Percentiles rank a stretch among this genome's conserved stretches.
phyloP scores from a whole-genome alignment of 2,113 vertebrate species.

The Progne subis region DNA sequence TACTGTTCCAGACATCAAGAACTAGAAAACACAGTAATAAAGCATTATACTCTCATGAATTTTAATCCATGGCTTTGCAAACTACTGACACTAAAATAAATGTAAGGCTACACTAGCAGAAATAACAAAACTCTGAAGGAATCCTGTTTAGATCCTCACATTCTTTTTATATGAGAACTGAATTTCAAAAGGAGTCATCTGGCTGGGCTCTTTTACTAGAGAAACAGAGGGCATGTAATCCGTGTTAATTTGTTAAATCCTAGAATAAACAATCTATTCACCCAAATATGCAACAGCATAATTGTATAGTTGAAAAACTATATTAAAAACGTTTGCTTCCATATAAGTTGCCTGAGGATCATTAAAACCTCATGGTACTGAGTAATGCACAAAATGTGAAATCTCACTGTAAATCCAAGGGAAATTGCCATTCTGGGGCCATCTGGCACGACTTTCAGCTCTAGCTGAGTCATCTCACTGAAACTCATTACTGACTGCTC shows the following conservation, averaged over 20 bases:
- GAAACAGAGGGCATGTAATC: background rate
- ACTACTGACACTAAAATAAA: constrained; percentile 29
- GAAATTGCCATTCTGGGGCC: background rate
- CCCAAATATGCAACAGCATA: background rate
- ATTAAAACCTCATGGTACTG: background rate
- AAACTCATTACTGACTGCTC: background rate
- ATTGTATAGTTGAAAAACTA: background rate
- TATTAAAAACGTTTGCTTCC: background rate
- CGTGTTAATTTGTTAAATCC: background rate
- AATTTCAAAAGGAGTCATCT: background rate
- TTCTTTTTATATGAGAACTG: constrained; percentile 21
- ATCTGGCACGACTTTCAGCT: constrained; percentile 2
- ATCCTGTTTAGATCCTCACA: constrained; percentile 12
- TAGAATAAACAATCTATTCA: background rate
- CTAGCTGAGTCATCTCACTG: background rate
- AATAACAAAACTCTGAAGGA: constrained; percentile 13
- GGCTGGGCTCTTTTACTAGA: background rate
- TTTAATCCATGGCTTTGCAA: constrained; percentile 14
- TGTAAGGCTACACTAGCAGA: constrained; percentile 20
- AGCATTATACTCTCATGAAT: background rate
- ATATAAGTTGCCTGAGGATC: background rate
- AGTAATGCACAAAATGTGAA: background rate
- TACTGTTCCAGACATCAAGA: background rate
- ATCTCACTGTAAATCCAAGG: constrained; percentile 1
- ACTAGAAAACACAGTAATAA: background rate